Evolutionary conservation across 1,140 invertebrate genomes (phyloP).

Genomic region (Brachionus sp.): DNA sequence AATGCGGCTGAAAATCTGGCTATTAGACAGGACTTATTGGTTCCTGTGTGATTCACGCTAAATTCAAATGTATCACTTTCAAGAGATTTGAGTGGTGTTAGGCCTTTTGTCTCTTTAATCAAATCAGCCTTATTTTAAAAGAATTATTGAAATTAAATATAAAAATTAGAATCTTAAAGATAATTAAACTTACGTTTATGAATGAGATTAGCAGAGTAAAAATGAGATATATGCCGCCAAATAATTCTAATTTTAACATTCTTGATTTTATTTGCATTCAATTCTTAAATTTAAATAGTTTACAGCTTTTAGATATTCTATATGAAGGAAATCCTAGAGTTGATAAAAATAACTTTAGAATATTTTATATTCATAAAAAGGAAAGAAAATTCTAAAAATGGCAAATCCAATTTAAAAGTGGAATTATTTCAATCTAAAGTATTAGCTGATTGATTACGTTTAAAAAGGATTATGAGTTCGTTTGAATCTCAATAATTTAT

Average conservation of each 20-base stretch:
- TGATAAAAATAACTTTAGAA: background rate
- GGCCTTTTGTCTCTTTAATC: background rate
- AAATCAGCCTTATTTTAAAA: background rate
- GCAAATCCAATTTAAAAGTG: background rate
- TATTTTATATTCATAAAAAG: background rate
- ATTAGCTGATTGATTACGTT: background rate
- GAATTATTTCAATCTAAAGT: background rate
- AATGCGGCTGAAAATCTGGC: background rate
- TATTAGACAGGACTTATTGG: background rate
- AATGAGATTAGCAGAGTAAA: background rate
- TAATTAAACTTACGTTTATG: background rate
- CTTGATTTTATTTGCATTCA: background rate
- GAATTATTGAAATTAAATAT: background rate
- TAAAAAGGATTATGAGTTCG: background rate
- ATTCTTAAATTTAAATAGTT: background rate
- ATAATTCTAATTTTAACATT: background rate
- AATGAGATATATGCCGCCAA: background rate
- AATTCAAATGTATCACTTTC: background rate
- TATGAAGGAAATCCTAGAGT: background rate
- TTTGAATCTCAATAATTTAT: background rate
- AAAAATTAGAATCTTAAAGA: background rate
- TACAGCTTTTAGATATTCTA: background rate
- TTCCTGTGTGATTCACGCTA: background rate
- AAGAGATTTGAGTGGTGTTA: background rate
- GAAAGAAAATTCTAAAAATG: conserved; percentile 4